Evolutionary conservation across 2,113 vertebrate species (phyloP).

Genomic region (Ondatra zibethicus): DNA sequence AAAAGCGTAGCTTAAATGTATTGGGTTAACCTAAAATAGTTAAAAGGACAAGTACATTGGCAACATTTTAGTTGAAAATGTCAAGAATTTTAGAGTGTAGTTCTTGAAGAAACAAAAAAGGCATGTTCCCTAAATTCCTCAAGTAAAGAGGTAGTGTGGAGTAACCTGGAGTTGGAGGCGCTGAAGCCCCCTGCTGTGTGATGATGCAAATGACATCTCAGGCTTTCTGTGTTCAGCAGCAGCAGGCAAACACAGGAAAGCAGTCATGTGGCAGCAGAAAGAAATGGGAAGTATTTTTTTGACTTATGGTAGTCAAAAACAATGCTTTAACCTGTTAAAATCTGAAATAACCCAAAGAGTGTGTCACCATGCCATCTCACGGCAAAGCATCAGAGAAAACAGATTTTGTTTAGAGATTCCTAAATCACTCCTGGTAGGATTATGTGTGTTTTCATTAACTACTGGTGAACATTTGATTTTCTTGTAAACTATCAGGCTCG

Average conservation of each 20-base stretch:
- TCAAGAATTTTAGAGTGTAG: conserved; percentile 72
- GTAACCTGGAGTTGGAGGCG: conserved; percentile 82
- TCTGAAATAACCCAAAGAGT: conserved; percentile 54
- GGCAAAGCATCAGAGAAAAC: conserved; percentile 28
- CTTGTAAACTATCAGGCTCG: background rate
- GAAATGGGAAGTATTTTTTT: conserved; percentile 51
- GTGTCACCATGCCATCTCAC: conserved; percentile 44
- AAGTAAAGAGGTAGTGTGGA: conserved; percentile 75
- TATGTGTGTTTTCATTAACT: conserved; percentile 4
- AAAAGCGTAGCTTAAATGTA: conserved; percentile 52
- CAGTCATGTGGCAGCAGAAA: conserved; percentile 48
- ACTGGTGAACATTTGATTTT: conserved; percentile 4
- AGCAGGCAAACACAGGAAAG: conserved; percentile 38
- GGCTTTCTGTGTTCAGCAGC: conserved; percentile 76
- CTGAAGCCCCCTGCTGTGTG: conserved; percentile 91
- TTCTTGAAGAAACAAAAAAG: conserved; percentile 75
- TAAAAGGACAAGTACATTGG: conserved; percentile 61
- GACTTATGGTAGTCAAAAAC: conserved; percentile 21
- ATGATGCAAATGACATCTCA: conserved; percentile 88
- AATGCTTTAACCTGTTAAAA: conserved; percentile 54
- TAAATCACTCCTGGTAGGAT: background rate
- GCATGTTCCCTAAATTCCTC: conserved; percentile 75
- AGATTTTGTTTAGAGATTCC: conserved; percentile 62
- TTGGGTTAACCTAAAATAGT: conserved; percentile 64
- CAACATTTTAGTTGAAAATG: conserved; percentile 76